These are phyloP conservation scores for Lomographa bimaculata DNA, from an alignment of 2,888 invertebrate species.

Conservation along the genomic window DNA sequence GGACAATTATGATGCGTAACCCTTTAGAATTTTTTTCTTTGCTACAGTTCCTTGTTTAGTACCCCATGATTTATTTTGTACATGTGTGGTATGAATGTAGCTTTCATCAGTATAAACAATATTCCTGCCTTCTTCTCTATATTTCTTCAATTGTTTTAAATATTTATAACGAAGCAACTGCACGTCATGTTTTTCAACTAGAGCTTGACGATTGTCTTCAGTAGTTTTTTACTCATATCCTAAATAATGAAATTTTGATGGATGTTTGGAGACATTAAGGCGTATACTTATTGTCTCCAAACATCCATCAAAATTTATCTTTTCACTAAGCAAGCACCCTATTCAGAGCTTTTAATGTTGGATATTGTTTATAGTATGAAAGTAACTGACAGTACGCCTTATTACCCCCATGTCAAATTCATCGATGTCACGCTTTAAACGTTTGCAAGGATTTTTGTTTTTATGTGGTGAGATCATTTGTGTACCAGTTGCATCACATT, in stretches of 20 bases:
- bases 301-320: too few species aligned
- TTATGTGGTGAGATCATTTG: constrained; percentile 15
- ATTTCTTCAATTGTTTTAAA: constrained; percentile 3
- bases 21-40: constrained; percentile 6
- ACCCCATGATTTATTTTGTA: constrained; percentile 13
- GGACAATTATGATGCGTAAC: constrained; percentile 18
- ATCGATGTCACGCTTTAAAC: constrained; percentile 15
- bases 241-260: too few species aligned
- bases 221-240: constrained; percentile 12
- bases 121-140: constrained; percentile 1
- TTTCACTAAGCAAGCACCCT: constrained; percentile 4
- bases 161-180: constrained; percentile 2
- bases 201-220: constrained; percentile 9
- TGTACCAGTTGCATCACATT: constrained; percentile 14
- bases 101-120: constrained; percentile 20
- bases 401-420: constrained; percentile 14
- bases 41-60: constrained; percentile 2
- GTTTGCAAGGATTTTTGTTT: constrained; percentile 13
- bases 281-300: too few species aligned
- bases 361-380: constrained; percentile 12
- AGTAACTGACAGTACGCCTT: constrained; percentile 13
- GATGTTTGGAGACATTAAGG: too few species aligned
- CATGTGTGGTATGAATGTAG: constrained; percentile 18
- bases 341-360: constrained; percentile 8
- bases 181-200: constrained; percentile 9